Evolutionary conservation across 1,140 invertebrate genomes (phyloP).

Genomic region (Megalopta genalis): DNA sequence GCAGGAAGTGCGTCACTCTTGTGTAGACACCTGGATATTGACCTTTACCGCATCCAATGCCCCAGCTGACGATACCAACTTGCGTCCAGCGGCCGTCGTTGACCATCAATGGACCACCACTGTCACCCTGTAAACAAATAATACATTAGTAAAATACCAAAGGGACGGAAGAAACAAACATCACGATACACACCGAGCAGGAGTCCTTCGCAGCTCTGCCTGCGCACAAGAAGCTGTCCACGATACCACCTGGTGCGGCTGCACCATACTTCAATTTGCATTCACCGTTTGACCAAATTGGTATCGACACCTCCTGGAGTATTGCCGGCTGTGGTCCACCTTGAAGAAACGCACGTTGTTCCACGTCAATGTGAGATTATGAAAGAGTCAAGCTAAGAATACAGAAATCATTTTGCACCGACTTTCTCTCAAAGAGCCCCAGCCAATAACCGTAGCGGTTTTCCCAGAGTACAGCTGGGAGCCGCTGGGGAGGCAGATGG

Average conservation of each 20-base stretch:
- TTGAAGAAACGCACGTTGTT: constrained; percentile 64
- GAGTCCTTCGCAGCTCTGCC: constrained; percentile 91
- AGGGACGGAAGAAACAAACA: not conserved
- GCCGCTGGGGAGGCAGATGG: constrained; percentile 89
- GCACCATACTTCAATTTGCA: constrained; percentile 90
- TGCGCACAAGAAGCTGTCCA: constrained; percentile 92
- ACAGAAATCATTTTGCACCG: constrained; percentile 60
- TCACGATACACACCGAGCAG: constrained; percentile 86
- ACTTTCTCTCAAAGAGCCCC: constrained; percentile 91
- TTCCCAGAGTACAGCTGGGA: constrained; percentile 84
- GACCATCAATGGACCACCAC: constrained; percentile 93
- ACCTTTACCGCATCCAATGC: constrained; percentile 94
- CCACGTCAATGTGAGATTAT: not conserved
- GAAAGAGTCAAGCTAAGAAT: not conserved
- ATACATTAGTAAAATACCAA: not conserved
- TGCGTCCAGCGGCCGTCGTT: constrained; percentile 89
- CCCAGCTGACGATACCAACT: constrained; percentile 95
- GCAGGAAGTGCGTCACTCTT: constrained; percentile 86
- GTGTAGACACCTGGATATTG: constrained; percentile 95
- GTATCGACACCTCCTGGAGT: constrained; percentile 91
- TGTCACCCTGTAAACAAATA: constrained; percentile 88
- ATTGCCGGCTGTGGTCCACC: constrained; percentile 90
- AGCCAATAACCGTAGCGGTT: constrained; percentile 90
- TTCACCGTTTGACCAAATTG: constrained; percentile 90
- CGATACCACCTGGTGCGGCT: constrained; percentile 92